Evolutionary conservation across 2,888 invertebrate genomes (phyloP), one percentile per base, ranked within the genome.

Genomic region (Andrena trimmerana): DNA sequence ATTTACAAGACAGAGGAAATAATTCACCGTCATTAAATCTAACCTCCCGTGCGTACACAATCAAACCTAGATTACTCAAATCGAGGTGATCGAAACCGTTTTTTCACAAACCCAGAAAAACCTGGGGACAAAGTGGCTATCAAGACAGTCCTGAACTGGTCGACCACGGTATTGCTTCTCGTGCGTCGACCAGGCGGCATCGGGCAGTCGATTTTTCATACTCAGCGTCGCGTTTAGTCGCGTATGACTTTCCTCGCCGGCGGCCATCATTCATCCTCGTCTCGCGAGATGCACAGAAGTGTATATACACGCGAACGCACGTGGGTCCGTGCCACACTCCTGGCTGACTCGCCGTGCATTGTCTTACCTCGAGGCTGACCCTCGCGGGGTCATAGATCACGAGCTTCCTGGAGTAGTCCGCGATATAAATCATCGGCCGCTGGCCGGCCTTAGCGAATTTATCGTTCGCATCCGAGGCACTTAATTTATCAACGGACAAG

Each of bases 341-440:
- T 16, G 42, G 54, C 36, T 50, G 50, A 20, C 20, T 65, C 65
- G 57, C 54, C 78, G 65, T 83, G 88, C 90, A 91, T 90, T 91
- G 91, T 91, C 91, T 91, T 91, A 91, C 87, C 87, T 85, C 81
- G 72, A 67, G 75, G 86, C 84, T 85, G 86, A 86, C 86, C 84
- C 87, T 87, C 87, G 83, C 85, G 85, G 78, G 87, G 87, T 90
- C 90, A 83, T 91, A 91, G 90, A 91, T 91, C 90, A 91, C 89
- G 78, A 70, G 87, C 88, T 86, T 89, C 86, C 88, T 89, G 87
- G 85, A 88, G 87, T 89, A 81, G 82, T 83, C 79, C 84, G 67
- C 87, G 85, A 85, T 90, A 90, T 91, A 90, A 89, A 92, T 92
- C 92, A 91, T 92, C 91, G 90, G 87, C 77, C 89, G 86, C 86